These are phyloP conservation scores for Ceratosolen fusciceps DNA, from an alignment of 1,140 invertebrate genomes.

Conservation along the genomic window DNA sequence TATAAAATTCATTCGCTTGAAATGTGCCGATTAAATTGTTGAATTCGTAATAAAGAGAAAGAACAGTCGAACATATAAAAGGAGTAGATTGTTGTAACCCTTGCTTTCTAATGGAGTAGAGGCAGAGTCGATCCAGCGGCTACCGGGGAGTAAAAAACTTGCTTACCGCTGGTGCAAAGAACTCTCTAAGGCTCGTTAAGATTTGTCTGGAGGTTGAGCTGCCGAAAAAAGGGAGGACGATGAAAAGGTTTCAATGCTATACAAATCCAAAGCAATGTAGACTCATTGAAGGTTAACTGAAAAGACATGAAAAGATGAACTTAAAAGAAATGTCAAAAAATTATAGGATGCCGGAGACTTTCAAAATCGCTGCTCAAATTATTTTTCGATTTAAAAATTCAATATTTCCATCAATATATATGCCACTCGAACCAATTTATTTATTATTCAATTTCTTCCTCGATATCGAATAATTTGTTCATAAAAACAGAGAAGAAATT, in stretches of 20 bases:
- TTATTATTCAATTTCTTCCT: too few species aligned
- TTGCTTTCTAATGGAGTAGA: not conserved
- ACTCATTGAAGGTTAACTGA: slow-evolving; percentile 30
- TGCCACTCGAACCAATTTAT: too few species aligned
- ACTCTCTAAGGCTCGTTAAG: slow-evolving; percentile 38
- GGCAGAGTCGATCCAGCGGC: not conserved
- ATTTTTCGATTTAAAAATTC: not conserved
- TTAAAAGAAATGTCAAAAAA: not conserved
- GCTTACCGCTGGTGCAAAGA: slow-evolving; percentile 28
- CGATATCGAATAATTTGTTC: too few species aligned
- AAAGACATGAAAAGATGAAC: not conserved
- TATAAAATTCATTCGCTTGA: not conserved
- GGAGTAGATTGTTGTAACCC: not conserved
- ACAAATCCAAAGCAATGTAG: slow-evolving; percentile 20
- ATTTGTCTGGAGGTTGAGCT: slow-evolving; percentile 40
- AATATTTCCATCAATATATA: too few species aligned
- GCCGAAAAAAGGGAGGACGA: slow-evolving; percentile 34
- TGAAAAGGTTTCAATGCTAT: slow-evolving; percentile 32
- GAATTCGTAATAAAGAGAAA: not conserved
- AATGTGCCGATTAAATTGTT: not conserved
- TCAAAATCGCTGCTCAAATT: not conserved
- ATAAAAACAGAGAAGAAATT: too few species aligned
- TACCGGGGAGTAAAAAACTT: not conserved
- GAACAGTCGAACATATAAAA: not conserved
- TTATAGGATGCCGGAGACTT: not conserved